These are phyloP conservation scores for Anoncus sp. DNA, from an alignment of 2,888 invertebrate species.

Conservation along the genomic window DNA sequence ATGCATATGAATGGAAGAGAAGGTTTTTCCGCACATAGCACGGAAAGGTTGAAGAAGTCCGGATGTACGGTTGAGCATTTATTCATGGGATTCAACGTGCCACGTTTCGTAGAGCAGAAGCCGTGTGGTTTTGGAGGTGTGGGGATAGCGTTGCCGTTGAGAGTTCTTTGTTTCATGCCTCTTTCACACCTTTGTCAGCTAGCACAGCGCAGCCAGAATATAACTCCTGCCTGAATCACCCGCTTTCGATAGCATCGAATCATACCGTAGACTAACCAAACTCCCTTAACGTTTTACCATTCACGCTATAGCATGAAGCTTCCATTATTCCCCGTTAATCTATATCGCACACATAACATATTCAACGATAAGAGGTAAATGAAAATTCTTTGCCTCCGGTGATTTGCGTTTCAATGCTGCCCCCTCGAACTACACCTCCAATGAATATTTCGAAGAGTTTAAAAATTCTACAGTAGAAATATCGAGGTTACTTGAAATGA, in stretches of 20 bases:
- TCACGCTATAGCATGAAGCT: slow-evolving; percentile 15
- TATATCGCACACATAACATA: slow-evolving; percentile 22
- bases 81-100: slow-evolving; percentile 66
- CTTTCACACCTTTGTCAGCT: slow-evolving; percentile 54
- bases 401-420: slow-evolving; percentile 54
- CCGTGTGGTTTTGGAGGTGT: slow-evolving; percentile 41
- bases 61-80: slow-evolving; percentile 66
- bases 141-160: slow-evolving; percentile 40
- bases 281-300: slow-evolving; percentile 29
- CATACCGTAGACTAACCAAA: slow-evolving; percentile 33
- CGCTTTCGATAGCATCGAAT: slow-evolving; percentile 56
- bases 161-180: slow-evolving; percentile 62
- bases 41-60: slow-evolving; percentile 52
- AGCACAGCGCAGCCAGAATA: slow-evolving; percentile 23
- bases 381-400: slow-evolving; percentile 21
- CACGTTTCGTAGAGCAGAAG: slow-evolving; percentile 61
- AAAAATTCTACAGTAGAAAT: slow-evolving; percentile 29
- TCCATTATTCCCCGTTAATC: slow-evolving; percentile 31
- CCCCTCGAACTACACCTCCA: slow-evolving; percentile 5
- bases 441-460: slow-evolving; percentile 35
- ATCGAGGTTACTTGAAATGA: slow-evolving; percentile 40
- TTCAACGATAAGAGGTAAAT: slow-evolving; percentile 29
- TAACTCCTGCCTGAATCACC: slow-evolving; percentile 16
- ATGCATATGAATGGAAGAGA: slow-evolving; percentile 78
- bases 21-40: slow-evolving; percentile 61